These are phyloP conservation scores for Philonicus albiceps DNA, from an alignment of 2,888 invertebrate species.

Conservation along the genomic window DNA sequence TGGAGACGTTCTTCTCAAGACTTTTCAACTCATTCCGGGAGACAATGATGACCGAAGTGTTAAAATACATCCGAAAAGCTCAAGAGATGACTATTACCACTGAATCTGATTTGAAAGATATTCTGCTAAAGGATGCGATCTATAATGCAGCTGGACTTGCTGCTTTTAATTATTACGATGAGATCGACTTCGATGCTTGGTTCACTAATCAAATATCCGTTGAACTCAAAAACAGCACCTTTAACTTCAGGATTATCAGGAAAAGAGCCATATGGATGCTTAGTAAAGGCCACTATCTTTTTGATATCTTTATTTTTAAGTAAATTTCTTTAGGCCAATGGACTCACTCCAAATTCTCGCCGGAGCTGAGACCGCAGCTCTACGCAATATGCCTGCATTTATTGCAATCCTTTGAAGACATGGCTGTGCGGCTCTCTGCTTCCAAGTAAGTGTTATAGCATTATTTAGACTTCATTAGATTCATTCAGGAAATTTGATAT, in stretches of 20 bases:
- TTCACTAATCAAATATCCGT: constrained; percentile 81
- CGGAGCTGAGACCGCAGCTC: constrained; percentile 79
- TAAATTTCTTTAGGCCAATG: constrained; percentile 64
- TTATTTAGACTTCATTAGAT: no score
- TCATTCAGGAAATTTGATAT: background rate
- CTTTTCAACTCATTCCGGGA: constrained; percentile 82
- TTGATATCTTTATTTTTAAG: background rate
- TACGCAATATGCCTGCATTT: constrained; percentile 81
- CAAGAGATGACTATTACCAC: constrained; percentile 72
- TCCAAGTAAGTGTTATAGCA: constrained; percentile 65
- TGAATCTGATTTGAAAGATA: constrained; percentile 77
- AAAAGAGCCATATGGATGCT: constrained; percentile 86
- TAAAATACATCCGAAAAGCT: constrained; percentile 76
- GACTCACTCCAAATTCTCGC: constrained; percentile 84
- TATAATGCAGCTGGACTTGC: constrained; percentile 91
- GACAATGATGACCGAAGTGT: constrained; percentile 76
- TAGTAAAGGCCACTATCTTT: constrained; percentile 60
- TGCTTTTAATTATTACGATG: constrained; percentile 89
- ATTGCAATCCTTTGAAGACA: constrained; percentile 79
- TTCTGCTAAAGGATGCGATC: constrained; percentile 90
- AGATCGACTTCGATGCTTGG: constrained; percentile 94
- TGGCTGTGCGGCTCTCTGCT: constrained; percentile 87
- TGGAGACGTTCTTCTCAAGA: constrained; percentile 84
- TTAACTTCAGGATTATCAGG: constrained; percentile 84
- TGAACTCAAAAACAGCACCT: constrained; percentile 82